Conservation (phyloP, 2,797 vertebrate genomes). For the Xenopus petersii region DNA sequence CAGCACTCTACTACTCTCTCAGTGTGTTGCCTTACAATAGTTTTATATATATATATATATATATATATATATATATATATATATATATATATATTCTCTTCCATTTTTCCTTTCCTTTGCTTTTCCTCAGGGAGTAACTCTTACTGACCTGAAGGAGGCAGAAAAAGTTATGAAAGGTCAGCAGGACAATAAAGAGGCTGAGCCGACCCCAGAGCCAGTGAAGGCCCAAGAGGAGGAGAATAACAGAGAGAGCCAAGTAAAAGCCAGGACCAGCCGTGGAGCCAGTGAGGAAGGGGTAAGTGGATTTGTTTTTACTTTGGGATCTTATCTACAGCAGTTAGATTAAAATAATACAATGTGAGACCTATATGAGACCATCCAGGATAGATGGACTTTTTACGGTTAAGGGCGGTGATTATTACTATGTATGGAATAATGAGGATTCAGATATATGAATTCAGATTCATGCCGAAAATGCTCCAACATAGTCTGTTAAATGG, state of each 20-base stretch:
- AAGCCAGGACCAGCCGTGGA: slow-evolving; percentile 21
- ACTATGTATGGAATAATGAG: too few relatives aligned
- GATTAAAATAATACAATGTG: too few relatives aligned
- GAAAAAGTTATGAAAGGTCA: slow-evolving; percentile 74
- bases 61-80: too few relatives aligned
- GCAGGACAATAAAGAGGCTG: slow-evolving; percentile 47
- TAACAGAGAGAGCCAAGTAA: slow-evolving; percentile 30
- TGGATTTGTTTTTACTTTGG: background rate
- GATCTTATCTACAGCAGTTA: too few relatives aligned
- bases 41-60: too few relatives aligned
- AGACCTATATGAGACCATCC: too few relatives aligned
- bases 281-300: slow-evolving; percentile 40
- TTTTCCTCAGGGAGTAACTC: slow-evolving; percentile 73
- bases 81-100: background rate
- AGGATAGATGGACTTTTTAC: too few relatives aligned
- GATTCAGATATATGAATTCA: too few relatives aligned
- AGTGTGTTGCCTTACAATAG: too few relatives aligned
- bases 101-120: background rate
- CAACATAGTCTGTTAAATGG: too few relatives aligned
- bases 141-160: slow-evolving; percentile 80
- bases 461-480: too few relatives aligned
- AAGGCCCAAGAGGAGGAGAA: slow-evolving; percentile 48
- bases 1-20: background rate
- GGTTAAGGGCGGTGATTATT: too few relatives aligned
- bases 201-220: slow-evolving; percentile 29